These are phyloP conservation scores for Meriones unguiculatus DNA, from an alignment of 2,113 vertebrate species.

Conservation along the genomic window DNA sequence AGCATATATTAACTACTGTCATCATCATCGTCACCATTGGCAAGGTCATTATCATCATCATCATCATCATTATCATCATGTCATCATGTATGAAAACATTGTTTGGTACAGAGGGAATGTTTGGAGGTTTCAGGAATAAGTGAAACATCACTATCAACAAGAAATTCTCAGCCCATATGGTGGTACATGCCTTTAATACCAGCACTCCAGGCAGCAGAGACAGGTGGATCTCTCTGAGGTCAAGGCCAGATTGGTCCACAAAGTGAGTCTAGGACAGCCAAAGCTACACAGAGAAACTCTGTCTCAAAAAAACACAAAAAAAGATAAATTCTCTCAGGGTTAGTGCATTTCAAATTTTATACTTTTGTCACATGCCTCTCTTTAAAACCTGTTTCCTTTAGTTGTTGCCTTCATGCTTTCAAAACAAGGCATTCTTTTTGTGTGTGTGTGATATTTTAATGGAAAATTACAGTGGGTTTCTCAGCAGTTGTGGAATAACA, in stretches of 20 bases:
- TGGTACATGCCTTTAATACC: too few species aligned
- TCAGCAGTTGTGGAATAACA: conserved; percentile 24
- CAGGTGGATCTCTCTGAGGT: too few species aligned
- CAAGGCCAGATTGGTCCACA: too few species aligned
- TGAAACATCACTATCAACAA: neutral
- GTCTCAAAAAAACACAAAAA: too few species aligned
- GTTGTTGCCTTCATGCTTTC: conserved; percentile 36
- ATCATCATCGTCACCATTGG: too few species aligned
- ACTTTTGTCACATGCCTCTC: neutral
- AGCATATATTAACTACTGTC: neutral
- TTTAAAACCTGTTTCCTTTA: neutral
- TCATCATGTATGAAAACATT: neutral
- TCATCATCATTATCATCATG: too few species aligned
- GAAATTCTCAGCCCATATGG: neutral
- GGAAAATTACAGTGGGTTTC: neutral
- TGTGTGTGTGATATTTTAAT: neutral
- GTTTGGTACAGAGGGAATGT: neutral
- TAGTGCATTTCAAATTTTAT: neutral
- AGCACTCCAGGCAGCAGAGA: too few species aligned
- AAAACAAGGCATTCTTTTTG: neutral
- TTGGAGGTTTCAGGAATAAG: neutral
- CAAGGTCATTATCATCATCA: neutral
- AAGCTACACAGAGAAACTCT: too few species aligned
- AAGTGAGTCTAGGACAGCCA: too few species aligned
- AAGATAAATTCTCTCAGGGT: neutral